Evolutionary conservation across 1,140 invertebrate genomes (phyloP).

Genomic region (Zelostemma sp.): DNA sequence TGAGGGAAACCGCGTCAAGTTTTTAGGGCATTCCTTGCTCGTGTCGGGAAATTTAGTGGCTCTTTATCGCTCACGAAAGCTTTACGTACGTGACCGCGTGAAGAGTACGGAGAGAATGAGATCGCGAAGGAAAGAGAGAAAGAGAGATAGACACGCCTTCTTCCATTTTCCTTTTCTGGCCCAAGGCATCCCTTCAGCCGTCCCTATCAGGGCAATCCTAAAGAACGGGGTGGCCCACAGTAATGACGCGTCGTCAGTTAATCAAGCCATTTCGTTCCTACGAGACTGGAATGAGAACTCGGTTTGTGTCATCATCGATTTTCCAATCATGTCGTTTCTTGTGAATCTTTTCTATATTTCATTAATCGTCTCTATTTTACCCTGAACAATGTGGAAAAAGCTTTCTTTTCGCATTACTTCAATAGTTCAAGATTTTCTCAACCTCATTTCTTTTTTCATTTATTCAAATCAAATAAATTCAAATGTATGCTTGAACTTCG

Average conservation of each 20-base stretch:
- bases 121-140: too few relatives aligned
- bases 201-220: constrained; percentile 55
- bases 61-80: constrained; percentile 44
- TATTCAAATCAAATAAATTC: too few relatives aligned
- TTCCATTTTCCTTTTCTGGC: constrained; percentile 52
- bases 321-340: constrained; percentile 44
- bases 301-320: constrained; percentile 57
- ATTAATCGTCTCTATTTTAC: constrained; percentile 6
- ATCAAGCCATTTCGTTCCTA: constrained; percentile 68
- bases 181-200: constrained; percentile 49
- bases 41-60: constrained; percentile 28
- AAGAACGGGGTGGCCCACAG: constrained; percentile 56
- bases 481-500: too few relatives aligned
- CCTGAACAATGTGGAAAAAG: background rate
- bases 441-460: too few relatives aligned
- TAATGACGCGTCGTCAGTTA: constrained; percentile 69
- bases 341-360: constrained; percentile 29
- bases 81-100: constrained; percentile 54
- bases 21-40: constrained; percentile 20
- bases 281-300: constrained; percentile 59
- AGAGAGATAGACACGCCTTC: constrained; percentile 53
- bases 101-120: constrained; percentile 43
- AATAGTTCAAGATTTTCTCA: too few relatives aligned
- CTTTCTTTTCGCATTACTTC: too few relatives aligned
- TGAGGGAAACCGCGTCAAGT: constrained; percentile 1